Conservation (phyloP, 2,113 vertebrate genomes). For the Emydocephalus ijimae region DNA sequence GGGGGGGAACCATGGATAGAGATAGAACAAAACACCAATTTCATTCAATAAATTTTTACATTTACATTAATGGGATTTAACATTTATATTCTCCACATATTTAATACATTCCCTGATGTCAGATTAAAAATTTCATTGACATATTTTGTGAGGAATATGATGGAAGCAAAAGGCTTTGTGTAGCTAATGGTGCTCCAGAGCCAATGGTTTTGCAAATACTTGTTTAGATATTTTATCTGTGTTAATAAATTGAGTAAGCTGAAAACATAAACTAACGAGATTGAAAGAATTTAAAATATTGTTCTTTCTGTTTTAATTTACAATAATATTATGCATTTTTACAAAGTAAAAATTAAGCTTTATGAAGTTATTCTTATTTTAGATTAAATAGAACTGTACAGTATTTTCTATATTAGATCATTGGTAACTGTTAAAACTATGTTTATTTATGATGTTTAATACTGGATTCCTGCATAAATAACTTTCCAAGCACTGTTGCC, state of each 20-base stretch:
- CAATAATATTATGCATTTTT: neutral
- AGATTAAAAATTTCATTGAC: neutral
- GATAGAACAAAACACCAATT: neutral
- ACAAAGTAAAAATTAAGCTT: neutral
- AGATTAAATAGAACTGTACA: neutral
- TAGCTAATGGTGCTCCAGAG: neutral
- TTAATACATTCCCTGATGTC: neutral
- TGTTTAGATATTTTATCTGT: neutral
- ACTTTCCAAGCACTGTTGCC: neutral
- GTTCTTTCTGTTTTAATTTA: neutral
- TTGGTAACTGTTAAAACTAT: neutral
- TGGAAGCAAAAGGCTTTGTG: neutral
- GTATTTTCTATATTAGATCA: neutral
- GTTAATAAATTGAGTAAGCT: neutral
- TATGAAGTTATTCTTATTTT: neutral
- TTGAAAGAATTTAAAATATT: neutral
- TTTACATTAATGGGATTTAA: neutral
- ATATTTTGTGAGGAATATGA: neutral
- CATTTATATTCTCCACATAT: neutral
- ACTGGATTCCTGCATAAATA: neutral
- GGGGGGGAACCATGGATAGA: neutral
- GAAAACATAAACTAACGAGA: neutral
- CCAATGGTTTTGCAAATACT: neutral
- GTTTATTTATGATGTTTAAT: neutral
- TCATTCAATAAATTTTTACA: neutral